phyloP scores from a whole-genome alignment of 1,140 invertebrate species.

The Pseudobourletiella spinata region DNA sequence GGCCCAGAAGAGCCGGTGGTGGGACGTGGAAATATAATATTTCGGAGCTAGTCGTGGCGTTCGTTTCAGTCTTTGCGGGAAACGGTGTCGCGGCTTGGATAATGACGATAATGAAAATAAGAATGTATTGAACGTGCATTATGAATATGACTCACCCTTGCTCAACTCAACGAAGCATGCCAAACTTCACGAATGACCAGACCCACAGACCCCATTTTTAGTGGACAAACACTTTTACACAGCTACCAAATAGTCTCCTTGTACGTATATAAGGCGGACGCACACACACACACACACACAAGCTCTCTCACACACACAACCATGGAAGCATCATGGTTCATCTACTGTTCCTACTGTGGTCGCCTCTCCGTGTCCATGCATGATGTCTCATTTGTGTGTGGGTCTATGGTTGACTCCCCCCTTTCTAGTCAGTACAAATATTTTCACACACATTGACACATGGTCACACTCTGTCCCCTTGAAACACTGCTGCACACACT shows the following conservation, averaged over 20 bases:
- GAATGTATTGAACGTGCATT: constrained; percentile 7
- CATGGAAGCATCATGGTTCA: too few relatives aligned
- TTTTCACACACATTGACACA: too few relatives aligned
- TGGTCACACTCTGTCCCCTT: too few relatives aligned
- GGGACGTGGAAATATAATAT: not conserved
- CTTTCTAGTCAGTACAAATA: too few relatives aligned
- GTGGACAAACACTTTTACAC: not conserved
- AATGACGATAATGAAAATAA: not conserved
- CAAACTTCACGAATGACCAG: constrained; percentile 6
- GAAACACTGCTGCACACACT: too few relatives aligned
- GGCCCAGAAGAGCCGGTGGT: too few relatives aligned
- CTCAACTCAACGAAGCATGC: not conserved
- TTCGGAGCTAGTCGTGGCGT: not conserved
- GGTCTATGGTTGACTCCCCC: too few relatives aligned
- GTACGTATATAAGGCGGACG: not conserved
- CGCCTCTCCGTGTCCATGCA: too few relatives aligned
- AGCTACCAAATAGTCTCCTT: not conserved
- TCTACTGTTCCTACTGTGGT: too few relatives aligned
- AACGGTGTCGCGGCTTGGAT: not conserved
- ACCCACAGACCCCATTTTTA: constrained; percentile 9
- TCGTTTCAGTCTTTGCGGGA: not conserved
- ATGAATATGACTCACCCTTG: constrained; percentile 3
- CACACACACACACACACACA: too few relatives aligned
- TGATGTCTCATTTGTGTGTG: too few relatives aligned
- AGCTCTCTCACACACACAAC: too few relatives aligned